Evolutionary conservation across 30 jellyfish, hydroid and myxozoan genomes (phyloP).

Genomic region (Cassiopea xamachana): DNA sequence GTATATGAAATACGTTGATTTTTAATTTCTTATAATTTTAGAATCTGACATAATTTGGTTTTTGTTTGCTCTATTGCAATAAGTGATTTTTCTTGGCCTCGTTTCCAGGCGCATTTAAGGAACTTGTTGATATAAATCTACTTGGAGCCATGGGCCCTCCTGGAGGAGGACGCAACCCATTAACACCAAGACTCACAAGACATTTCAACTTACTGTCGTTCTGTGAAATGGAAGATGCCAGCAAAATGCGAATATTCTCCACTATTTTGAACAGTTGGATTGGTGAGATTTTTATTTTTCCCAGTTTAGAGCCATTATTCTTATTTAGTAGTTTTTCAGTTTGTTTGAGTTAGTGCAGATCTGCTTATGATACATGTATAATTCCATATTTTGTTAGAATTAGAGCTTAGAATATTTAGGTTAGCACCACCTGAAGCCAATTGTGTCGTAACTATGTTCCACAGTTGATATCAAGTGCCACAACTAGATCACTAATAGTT

Average conservation of each 20-base stretch:
- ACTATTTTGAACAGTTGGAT: constrained; percentile 95
- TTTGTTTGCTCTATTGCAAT: neutral
- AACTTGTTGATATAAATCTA: constrained; percentile 89
- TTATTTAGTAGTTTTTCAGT: neutral
- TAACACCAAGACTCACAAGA: constrained; percentile 88
- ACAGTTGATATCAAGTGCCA: too few species aligned
- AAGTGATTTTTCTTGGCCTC: neutral
- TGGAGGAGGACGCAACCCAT: constrained; percentile 97
- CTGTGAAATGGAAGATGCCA: constrained; percentile 97
- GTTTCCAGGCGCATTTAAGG: constrained; percentile 90
- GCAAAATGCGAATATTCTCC: constrained; percentile 89
- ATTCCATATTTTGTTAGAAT: too few species aligned
- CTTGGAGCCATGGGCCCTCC: constrained; percentile 99
- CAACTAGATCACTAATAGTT: too few species aligned
- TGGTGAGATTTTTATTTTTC: constrained; percentile 51
- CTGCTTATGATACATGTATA: too few species aligned
- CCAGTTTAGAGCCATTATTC: neutral
- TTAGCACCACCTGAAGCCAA: too few species aligned
- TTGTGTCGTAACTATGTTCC: too few species aligned
- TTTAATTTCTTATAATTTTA: too few species aligned
- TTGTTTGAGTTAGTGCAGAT: too few species aligned
- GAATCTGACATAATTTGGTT: too few species aligned
- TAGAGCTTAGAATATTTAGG: too few species aligned
- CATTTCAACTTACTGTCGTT: constrained; percentile 89
- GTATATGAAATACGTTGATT: too few species aligned